Base-by-base conservation (phyloP, 2,888 invertebrate species). In the Drosophila prostipennis region DNA sequence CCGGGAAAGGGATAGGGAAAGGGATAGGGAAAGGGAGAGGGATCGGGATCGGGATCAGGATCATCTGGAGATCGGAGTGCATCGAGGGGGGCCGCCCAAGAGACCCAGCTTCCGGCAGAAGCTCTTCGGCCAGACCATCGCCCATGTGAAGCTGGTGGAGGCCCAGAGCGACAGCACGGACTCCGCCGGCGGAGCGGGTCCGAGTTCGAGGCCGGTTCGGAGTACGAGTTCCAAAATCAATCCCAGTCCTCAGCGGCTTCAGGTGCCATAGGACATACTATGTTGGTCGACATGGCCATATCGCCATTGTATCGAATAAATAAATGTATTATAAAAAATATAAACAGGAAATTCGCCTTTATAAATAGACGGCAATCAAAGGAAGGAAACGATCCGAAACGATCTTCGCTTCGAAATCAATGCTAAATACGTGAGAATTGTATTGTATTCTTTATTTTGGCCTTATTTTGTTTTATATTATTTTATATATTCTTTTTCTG, bases 91-190 rank as follows among this genome's bases (percentile, higher is more conserved):
- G 3, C 45, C 78, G 3, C 45, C 55, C 16, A 90, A 88, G 59
- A 79, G 89, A 34, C 87, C 89, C 16, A 91, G 90, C 39, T 80
- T 91, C 34, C 75, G 91, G 23, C 87, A 91, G 23, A 90, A 90
- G 57, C 70, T 91, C 1, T 91, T 91, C 60, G 80, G 90, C 14
- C 90, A 88, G 61, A 81, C 75, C 10, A 81, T 84, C 14, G 60
- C 67, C 1, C 80, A 80, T 54, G 72, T 84, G 3, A 84, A 80
- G 46, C 52, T 80, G 10, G 54, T 84, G 57, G 81, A 84, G 61
- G 58, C 68, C 34, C 81, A 74, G 52, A 58, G 61, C 6, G 84
- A 81, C 29, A 72, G 69, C 14, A 48, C 52, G 8, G 79, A 78
- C 5, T 60, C 60, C 10, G 64, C 61, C 11, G 61, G 68, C 16